Evolutionary conservation across 2,888 invertebrate species (phyloP).

Genomic region (Fabriciana adippe): DNA sequence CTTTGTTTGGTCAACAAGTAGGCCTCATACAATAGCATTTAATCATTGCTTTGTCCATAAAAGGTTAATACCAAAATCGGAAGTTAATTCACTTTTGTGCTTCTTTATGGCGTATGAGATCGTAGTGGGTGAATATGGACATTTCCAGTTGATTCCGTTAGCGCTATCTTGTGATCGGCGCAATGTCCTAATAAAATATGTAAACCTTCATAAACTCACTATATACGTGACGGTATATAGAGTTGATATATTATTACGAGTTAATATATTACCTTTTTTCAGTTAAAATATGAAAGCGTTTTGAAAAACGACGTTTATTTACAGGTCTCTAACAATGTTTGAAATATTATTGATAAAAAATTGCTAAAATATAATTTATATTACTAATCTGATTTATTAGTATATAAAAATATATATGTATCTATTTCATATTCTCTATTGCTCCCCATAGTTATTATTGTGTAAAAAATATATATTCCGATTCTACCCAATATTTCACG

Average conservation of each 20-base stretch:
- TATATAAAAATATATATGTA: too few relatives aligned
- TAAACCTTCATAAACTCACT: conserved; percentile 3
- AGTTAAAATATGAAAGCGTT: background rate
- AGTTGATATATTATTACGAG: conserved; percentile 3
- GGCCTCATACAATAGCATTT: conserved; percentile 44
- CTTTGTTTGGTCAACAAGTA: conserved; percentile 49
- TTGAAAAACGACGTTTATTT: too few relatives aligned
- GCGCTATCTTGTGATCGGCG: conserved; percentile 11
- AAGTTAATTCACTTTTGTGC: conserved; percentile 35
- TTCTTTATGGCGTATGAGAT: conserved; percentile 28
- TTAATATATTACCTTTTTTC: background rate
- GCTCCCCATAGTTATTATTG: too few relatives aligned
- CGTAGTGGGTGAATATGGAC: conserved; percentile 38
- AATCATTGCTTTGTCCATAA: conserved; percentile 38
- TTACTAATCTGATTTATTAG: too few relatives aligned
- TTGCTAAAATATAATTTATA: too few relatives aligned
- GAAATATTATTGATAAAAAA: too few relatives aligned
- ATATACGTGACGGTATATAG: background rate
- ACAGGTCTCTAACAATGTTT: too few relatives aligned
- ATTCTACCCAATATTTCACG: too few relatives aligned
- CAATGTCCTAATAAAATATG: conserved; percentile 10
- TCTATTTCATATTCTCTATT: too few relatives aligned
- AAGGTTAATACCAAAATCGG: conserved; percentile 39
- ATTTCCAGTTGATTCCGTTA: conserved; percentile 25
- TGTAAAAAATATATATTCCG: too few relatives aligned